A percentile compares a stretch with the other conserved stretches of the same genome.
These are phyloP conservation scores for Lamellibrachia luymesi DNA, from an alignment of 1,140 invertebrate species.

Conservation along the genomic window DNA sequence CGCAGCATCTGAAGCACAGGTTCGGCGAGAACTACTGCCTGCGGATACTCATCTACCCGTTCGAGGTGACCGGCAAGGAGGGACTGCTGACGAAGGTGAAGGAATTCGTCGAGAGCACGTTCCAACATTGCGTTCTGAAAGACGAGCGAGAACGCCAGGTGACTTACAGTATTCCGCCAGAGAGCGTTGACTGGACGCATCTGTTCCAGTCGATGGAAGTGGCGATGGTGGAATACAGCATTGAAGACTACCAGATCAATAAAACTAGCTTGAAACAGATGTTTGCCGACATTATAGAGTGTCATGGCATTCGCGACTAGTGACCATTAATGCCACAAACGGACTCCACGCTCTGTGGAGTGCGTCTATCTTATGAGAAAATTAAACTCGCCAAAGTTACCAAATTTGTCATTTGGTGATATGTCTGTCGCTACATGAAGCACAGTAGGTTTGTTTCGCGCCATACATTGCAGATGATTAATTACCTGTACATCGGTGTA, in stretches of 20 bases:
- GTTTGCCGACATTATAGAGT: not conserved
- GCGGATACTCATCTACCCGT: too few species aligned
- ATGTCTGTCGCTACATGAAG: too few species aligned
- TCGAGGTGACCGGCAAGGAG: too few species aligned
- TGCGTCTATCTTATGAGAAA: too few species aligned
- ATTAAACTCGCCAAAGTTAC: too few species aligned
- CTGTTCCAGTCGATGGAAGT: not conserved
- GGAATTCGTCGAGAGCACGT: not conserved
- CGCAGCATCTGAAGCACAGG: not conserved
- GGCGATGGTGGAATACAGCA: not conserved
- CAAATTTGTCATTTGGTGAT: too few species aligned
- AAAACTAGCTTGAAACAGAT: not conserved
- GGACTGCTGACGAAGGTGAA: not conserved
- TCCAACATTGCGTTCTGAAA: not conserved
- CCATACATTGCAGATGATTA: too few species aligned
- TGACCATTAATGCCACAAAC: too few species aligned
- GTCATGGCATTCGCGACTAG: too few species aligned
- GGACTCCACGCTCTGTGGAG: too few species aligned
- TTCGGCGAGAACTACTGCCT: not conserved
- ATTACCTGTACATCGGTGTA: too few species aligned
- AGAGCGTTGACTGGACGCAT: not conserved
- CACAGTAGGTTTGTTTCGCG: too few species aligned
- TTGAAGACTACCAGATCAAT: not conserved
- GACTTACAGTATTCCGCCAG: not conserved
- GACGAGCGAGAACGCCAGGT: not conserved